Evolutionary conservation across 1,140 invertebrate species (phyloP).

Genomic region (Chironomus tepperi): DNA sequence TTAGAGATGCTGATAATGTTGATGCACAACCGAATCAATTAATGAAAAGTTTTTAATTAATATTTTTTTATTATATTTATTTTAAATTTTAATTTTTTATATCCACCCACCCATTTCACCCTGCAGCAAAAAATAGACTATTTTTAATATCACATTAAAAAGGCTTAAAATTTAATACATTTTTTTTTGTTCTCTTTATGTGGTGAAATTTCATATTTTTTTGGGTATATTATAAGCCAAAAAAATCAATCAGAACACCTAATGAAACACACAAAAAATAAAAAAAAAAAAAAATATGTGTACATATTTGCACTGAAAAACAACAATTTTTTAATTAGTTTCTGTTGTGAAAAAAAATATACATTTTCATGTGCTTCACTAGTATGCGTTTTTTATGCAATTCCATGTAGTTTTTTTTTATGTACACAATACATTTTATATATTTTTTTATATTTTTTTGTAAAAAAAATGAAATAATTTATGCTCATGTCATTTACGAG

Average conservation of each 20-base stretch:
- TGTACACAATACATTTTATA: background rate
- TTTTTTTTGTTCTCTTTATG: too few species aligned
- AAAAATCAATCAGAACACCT: conserved; percentile 6
- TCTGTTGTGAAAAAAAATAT: background rate
- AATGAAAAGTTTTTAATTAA: too few species aligned
- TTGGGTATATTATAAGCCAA: background rate
- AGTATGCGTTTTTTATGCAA: conserved; percentile 18
- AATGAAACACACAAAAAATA: background rate
- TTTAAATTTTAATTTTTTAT: too few species aligned
- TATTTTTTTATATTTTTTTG: conserved; percentile 7
- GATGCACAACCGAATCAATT: too few species aligned
- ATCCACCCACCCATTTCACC: too few species aligned
- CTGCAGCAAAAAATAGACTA: too few species aligned
- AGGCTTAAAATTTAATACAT: too few species aligned
- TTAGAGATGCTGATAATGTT: too few species aligned
- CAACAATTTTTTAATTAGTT: conserved; percentile 6
- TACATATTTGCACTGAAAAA: background rate
- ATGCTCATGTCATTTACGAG: conserved; percentile 20
- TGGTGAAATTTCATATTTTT: too few species aligned
- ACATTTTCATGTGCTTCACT: conserved; percentile 10
- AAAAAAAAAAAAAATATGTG: background rate
- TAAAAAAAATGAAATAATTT: conserved; percentile 10
- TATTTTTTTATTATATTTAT: too few species aligned
- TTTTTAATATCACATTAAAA: too few species aligned
- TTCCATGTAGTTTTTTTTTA: conserved; percentile 9